Evolutionary conservation across 2,113 vertebrate genomes (phyloP).

Genomic region (Protomyctophum bolini): DNA sequence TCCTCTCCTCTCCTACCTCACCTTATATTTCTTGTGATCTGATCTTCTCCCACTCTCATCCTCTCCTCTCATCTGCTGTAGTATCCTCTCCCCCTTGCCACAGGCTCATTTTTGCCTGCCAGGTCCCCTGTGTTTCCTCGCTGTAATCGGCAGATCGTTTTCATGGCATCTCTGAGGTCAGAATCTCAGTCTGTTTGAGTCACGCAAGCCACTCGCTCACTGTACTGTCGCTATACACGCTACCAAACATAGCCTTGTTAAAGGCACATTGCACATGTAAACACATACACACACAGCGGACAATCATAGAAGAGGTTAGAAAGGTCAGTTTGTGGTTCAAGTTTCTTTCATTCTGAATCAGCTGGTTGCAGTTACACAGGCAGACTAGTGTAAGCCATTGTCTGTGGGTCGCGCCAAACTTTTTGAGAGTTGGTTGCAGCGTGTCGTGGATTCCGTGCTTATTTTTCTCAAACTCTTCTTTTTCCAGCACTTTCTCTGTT

Average conservation of each 20-base stretch:
- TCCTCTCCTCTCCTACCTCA: background rate
- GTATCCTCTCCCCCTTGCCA: background rate
- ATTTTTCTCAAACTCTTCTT: too few relatives aligned
- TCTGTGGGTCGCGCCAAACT: too few relatives aligned
- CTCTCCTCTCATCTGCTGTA: background rate
- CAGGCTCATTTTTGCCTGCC: constrained; percentile 35
- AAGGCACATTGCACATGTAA: constrained; percentile 31
- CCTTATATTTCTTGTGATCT: background rate
- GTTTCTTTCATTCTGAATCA: background rate
- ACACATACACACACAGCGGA: constrained; percentile 1
- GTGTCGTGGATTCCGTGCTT: too few relatives aligned
- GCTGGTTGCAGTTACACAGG: background rate
- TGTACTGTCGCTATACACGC: constrained; percentile 27
- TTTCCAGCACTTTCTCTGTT: too few relatives aligned
- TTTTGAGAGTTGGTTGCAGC: too few relatives aligned
- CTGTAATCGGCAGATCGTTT: constrained; percentile 47
- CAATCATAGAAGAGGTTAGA: too few relatives aligned
- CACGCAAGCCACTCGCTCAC: constrained; percentile 44
- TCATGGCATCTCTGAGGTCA: constrained; percentile 51
- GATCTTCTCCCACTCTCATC: background rate
- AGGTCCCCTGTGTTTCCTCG: constrained; percentile 16
- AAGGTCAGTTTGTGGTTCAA: background rate
- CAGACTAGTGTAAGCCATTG: too few relatives aligned
- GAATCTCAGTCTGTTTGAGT: constrained; percentile 40
- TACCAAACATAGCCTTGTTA: constrained; percentile 39